These are phyloP conservation scores for Tupaia chinensis DNA, from an alignment of 2,113 vertebrate genomes.

Conservation along the genomic window DNA sequence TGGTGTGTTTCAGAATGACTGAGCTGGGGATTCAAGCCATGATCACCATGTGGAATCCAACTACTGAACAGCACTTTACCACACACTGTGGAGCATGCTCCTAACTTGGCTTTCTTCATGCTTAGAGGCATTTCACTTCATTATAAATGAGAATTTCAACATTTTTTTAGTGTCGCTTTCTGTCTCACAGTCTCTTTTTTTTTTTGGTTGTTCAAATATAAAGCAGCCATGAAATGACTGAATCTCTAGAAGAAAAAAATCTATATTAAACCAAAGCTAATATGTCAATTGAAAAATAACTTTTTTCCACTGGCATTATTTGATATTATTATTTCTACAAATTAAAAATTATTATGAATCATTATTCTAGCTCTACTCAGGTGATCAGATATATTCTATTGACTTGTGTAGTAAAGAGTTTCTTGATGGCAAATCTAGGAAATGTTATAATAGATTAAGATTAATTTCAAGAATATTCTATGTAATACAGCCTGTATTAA, in stretches of 20 bases:
- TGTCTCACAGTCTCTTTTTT: neutral
- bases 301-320: neutral
- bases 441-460: neutral
- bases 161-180: neutral
- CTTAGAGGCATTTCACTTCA: neutral
- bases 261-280: neutral
- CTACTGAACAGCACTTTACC: no score
- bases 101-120: neutral
- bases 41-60: no score
- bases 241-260: conserved; percentile 19
- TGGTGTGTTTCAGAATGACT: no score
- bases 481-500: neutral
- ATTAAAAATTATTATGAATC: neutral
- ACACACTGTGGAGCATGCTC: no score
- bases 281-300: neutral
- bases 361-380: neutral
- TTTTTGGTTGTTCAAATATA: neutral
- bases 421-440: neutral
- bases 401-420: neutral
- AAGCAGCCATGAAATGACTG: neutral
- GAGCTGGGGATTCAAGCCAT: no score
- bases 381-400: neutral
- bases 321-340: conserved; percentile 14
- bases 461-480: neutral
- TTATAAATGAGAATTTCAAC: neutral